Evolutionary conservation across 1,140 invertebrate genomes (phyloP).

Genomic region (Gonatopus flavifemur): DNA sequence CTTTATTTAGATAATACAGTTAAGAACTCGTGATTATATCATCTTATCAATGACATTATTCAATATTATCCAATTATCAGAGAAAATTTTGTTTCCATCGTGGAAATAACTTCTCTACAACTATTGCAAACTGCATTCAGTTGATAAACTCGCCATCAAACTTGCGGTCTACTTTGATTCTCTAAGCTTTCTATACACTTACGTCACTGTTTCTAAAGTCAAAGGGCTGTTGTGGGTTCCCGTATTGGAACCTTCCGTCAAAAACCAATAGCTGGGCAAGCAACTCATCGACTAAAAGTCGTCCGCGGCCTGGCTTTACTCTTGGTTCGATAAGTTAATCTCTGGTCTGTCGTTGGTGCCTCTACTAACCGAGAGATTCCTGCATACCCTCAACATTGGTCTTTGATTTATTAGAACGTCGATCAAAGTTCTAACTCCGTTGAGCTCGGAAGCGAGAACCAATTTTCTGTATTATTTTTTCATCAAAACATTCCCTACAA

Average conservation of each 20-base stretch:
- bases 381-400: conserved; percentile 36
- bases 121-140: too few species aligned
- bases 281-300: conserved; percentile 28
- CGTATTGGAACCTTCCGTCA: conserved; percentile 10
- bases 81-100: too few species aligned
- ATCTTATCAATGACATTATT: too few species aligned
- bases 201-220: not conserved
- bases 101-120: too few species aligned
- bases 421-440: conserved; percentile 27
- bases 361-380: too few species aligned
- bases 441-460: conserved; percentile 7
- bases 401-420: conserved; percentile 46
- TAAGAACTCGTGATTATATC: not conserved
- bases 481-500: not conserved
- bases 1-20: too few species aligned
- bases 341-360: too few species aligned
- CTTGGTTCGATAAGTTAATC: conserved; percentile 42
- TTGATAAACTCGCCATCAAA: too few species aligned
- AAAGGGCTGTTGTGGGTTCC: conserved; percentile 15
- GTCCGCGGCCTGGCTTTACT: conserved; percentile 30
- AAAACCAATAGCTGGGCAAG: conserved; percentile 20
- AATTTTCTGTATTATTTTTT: not conserved
- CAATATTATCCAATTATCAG: too few species aligned
- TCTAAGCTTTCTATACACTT: too few species aligned
- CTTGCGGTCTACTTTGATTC: too few species aligned